Evolutionary conservation across 2,888 invertebrate species (phyloP).

Genomic region (Nomada hirtipes): DNA sequence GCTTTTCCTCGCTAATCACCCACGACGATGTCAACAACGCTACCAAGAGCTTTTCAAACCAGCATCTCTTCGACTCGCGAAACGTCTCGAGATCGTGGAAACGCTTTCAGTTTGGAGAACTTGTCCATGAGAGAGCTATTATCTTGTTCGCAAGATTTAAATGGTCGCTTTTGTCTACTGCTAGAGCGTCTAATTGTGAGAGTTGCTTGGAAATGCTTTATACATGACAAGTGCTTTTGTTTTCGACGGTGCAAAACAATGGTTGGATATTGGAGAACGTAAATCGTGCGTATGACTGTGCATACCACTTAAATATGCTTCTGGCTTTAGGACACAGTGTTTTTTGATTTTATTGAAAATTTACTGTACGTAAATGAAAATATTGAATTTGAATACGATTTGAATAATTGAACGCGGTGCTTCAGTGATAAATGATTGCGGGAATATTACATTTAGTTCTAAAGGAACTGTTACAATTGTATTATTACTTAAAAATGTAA

Average conservation of each 20-base stretch:
- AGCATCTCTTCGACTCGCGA: slow-evolving; percentile 8
- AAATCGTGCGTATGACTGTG: not conserved
- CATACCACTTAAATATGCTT: too few relatives aligned
- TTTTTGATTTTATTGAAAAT: not conserved
- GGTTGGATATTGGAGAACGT: too few relatives aligned
- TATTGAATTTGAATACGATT: not conserved
- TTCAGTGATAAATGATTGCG: too few relatives aligned
- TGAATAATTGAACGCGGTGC: not conserved
- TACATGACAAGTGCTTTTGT: not conserved
- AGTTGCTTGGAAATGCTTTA: too few relatives aligned
- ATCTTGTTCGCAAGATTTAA: slow-evolving; percentile 13
- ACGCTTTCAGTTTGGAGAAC: slow-evolving; percentile 32
- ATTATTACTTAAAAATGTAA: too few relatives aligned
- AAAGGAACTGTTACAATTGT: too few relatives aligned
- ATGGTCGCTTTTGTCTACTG: not conserved
- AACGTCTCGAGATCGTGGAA: slow-evolving; percentile 20
- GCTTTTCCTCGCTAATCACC: slow-evolving; percentile 50
- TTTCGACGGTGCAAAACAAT: not conserved
- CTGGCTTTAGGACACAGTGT: not conserved
- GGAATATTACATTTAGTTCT: too few relatives aligned
- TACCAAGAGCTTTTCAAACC: slow-evolving; percentile 27
- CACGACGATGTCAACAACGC: slow-evolving; percentile 29
- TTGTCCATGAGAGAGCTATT: slow-evolving; percentile 21
- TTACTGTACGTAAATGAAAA: not conserved
- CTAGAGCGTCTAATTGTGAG: not conserved